Percentiles rank a stretch among this genome's conserved stretches.
These are phyloP conservation scores for Pantelozetes paolii DNA, from an alignment of 2,888 invertebrate genomes.

Conservation along the genomic window DNA sequence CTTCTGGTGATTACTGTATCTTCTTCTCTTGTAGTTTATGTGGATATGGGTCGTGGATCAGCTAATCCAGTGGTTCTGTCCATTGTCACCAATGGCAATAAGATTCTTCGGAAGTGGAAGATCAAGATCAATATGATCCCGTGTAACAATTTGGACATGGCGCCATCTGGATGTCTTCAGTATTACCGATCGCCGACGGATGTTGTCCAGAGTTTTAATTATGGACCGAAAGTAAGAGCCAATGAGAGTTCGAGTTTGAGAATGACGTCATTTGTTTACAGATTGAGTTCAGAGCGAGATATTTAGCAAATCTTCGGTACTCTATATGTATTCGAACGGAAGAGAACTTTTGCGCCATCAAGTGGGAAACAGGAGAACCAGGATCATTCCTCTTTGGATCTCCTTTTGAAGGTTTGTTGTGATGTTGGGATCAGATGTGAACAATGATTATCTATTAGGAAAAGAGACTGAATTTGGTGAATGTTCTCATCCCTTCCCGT, in stretches of 20 bases:
- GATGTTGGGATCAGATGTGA: neutral
- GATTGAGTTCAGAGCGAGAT: constrained; percentile 46
- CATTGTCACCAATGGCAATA: constrained; percentile 50
- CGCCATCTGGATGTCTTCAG: constrained; percentile 48
- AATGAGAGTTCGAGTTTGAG: no score
- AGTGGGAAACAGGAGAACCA: constrained; percentile 47
- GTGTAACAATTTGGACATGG: constrained; percentile 48
- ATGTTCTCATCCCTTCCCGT: constrained; percentile 39
- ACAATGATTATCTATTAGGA: neutral
- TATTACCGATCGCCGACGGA: constrained; percentile 48
- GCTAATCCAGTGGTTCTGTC: constrained; percentile 75
- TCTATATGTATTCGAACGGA: constrained; percentile 48
- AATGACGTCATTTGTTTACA: neutral
- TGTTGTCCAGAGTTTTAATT: constrained; percentile 48
- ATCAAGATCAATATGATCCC: constrained; percentile 49
- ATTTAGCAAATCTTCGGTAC: constrained; percentile 48
- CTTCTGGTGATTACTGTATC: no score
- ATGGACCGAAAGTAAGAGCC: constrained; percentile 44
- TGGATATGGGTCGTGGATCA: constrained; percentile 70
- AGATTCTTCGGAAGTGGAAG: constrained; percentile 48
- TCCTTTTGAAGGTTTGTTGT: constrained; percentile 42
- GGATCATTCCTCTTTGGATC: constrained; percentile 45
- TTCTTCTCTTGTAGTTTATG: no score
- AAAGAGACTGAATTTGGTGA: constrained; percentile 40
- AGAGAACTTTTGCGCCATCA: constrained; percentile 49